Evolutionary conservation across 2,888 invertebrate genomes (phyloP), one percentile per base, ranked within the genome.

Genomic region (Phortica magna): DNA sequence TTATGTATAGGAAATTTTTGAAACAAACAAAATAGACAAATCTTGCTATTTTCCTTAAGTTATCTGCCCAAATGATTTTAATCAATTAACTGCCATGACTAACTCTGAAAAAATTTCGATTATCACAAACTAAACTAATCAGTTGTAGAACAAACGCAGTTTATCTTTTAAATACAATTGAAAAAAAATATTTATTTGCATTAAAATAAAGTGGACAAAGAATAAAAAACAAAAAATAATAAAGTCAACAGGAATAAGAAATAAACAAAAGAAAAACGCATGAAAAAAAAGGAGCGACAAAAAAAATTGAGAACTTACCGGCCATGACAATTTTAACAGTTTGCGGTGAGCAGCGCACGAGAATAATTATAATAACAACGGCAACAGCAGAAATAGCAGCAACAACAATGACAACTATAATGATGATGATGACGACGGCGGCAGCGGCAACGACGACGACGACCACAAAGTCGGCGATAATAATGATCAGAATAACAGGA

Each of bases 311-410:
- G 61, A 88, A 95, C 95, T 95, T 95, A 95, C 95, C 95, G 95
- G 95, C 95, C 95, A 95, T 95, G 95, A 95, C 95, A 95, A 94
- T 94, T 89, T 91, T 83, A 91, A 90, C 91, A 90, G 91, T 90
- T 90, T 89, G 90, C 89, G 85, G 83, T 85, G 85, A 83, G 87
- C 82, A 81, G 77, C 82, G 79, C 77, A 79, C 83, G 70, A 80
- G 79, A 82, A 73, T 82, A 82, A 81, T 76, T 80, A 76, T 74
- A 74, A 79, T 73, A 79, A 78, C 80, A 84, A 77, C 78, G 81
- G 75, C 78, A 80, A 79, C 61, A 81, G 48, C 48, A 9, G 48
- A 48, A 48, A 48, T 48, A 76, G 76, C 77, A 81, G 77, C 78
- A 78, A 82, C 70, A 77, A 75, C 73, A 81, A 67, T 67, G 42